These are phyloP conservation scores for Terrapene triunguis DNA, from an alignment of 2,113 vertebrate species.

Conservation along the genomic window DNA sequence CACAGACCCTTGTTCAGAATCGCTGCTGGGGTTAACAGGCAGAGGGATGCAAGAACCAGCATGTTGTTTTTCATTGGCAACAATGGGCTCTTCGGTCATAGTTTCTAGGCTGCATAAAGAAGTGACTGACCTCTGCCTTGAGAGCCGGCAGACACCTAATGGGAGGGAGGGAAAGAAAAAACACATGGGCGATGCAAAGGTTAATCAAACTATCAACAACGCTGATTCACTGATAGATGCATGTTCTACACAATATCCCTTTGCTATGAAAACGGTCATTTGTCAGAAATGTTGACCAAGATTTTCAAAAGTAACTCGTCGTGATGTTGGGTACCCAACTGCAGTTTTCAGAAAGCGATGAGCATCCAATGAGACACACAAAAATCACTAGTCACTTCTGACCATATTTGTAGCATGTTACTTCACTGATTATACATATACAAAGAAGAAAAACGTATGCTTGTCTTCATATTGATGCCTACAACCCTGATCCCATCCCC, in stretches of 20 bases:
- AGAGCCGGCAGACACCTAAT: slow-evolving; percentile 79
- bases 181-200: background rate
- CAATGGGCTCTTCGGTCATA: slow-evolving; percentile 83
- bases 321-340: background rate
- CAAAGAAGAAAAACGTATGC: background rate
- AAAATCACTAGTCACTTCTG: background rate
- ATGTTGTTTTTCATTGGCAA: slow-evolving; percentile 68
- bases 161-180: slow-evolving; percentile 10
- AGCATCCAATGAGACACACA: background rate
- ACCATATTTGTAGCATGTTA: background rate
- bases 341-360: background rate
- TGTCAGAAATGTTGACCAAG: background rate
- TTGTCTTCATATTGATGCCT: background rate
- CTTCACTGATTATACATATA: background rate
- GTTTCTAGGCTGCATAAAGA: slow-evolving; percentile 85
- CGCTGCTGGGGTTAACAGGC: background rate
- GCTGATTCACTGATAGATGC: background rate
- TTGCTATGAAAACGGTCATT: background rate
- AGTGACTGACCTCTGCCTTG: slow-evolving; percentile 80
- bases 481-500: background rate
- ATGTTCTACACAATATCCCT: background rate
- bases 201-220: background rate
- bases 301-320: background rate
- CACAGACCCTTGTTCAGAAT: slow-evolving; percentile 51
- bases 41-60: slow-evolving; percentile 42